A percentile compares a stretch with the other conserved stretches of the same genome.
Conservation (phyloP, 2,113 vertebrate species). For the Mustelus asterias region DNA sequence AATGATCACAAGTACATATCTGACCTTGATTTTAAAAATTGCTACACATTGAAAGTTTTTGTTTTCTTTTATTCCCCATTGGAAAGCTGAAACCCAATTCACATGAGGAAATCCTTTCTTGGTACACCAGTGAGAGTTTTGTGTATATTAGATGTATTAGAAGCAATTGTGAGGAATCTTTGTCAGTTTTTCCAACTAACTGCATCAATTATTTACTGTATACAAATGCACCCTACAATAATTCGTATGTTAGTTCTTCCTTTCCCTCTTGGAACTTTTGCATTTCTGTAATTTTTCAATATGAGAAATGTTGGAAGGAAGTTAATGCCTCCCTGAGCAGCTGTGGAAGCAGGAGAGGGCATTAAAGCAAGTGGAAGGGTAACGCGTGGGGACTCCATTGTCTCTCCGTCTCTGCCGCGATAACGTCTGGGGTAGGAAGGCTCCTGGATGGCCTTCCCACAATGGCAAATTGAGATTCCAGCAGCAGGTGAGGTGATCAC, state of each 20-base stretch:
- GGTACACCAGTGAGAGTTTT: not conserved
- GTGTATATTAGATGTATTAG: not conserved
- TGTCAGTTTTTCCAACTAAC: too few relatives aligned
- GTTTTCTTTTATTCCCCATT: not conserved
- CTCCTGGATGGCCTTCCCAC: too few relatives aligned
- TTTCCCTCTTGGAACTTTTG: not conserved
- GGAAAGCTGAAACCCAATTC: not conserved
- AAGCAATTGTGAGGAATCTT: not conserved
- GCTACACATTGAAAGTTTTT: not conserved
- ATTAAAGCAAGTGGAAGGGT: too few relatives aligned
- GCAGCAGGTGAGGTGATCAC: too few relatives aligned
- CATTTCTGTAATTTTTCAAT: not conserved
- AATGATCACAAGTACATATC: not conserved
- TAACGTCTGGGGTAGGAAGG: too few relatives aligned
- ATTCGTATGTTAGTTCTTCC: not conserved
- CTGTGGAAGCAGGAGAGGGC: too few relatives aligned
- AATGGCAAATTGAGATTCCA: too few relatives aligned
- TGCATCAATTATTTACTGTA: not conserved
- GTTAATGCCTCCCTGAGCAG: too few relatives aligned
- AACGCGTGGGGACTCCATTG: too few relatives aligned
- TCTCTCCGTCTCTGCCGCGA: too few relatives aligned
- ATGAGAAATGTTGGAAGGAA: not conserved
- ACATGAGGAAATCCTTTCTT: not conserved
- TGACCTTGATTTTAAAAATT: not conserved
- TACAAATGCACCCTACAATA: not conserved